phyloP scores from a whole-genome alignment of 2,113 vertebrate species.

The Rissa tridactyla region DNA sequence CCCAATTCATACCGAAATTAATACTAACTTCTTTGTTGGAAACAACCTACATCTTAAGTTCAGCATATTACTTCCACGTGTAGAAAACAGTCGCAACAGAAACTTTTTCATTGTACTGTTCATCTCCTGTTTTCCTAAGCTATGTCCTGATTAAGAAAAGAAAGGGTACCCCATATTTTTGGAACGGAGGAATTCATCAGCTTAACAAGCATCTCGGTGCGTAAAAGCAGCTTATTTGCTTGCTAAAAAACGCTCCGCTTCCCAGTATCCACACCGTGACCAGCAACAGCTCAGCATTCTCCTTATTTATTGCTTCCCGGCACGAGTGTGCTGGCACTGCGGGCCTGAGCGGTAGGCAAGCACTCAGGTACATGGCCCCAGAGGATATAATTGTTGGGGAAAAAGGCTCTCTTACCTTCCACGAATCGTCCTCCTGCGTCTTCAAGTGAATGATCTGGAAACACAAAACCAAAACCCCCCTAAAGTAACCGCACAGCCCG shows the following conservation, averaged over 20 bases:
- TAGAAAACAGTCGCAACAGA: neutral
- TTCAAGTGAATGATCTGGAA: slow-evolving; percentile 43
- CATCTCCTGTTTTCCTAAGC: neutral
- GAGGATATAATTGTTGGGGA: neutral
- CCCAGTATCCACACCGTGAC: neutral
- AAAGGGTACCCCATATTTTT: neutral
- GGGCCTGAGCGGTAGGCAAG: neutral
- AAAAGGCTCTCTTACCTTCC: slow-evolving; percentile 59
- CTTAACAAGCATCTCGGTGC: neutral
- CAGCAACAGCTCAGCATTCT: neutral
- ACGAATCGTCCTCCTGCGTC: slow-evolving; percentile 8
- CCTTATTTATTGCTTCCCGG: neutral
- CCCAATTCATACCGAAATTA: neutral
- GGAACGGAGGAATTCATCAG: neutral
- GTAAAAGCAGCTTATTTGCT: neutral
- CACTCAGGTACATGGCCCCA: neutral
- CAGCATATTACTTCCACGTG: neutral
- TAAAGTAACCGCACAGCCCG: neutral
- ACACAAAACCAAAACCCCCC: neutral
- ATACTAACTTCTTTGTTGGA: neutral
- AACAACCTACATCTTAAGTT: neutral
- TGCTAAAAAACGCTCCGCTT: neutral
- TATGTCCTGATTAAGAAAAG: neutral
- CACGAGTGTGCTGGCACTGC: neutral
- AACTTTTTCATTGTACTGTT: neutral